phyloP scores from a whole-genome alignment of 2,113 vertebrate species.

The Oceanites oceanicus region DNA sequence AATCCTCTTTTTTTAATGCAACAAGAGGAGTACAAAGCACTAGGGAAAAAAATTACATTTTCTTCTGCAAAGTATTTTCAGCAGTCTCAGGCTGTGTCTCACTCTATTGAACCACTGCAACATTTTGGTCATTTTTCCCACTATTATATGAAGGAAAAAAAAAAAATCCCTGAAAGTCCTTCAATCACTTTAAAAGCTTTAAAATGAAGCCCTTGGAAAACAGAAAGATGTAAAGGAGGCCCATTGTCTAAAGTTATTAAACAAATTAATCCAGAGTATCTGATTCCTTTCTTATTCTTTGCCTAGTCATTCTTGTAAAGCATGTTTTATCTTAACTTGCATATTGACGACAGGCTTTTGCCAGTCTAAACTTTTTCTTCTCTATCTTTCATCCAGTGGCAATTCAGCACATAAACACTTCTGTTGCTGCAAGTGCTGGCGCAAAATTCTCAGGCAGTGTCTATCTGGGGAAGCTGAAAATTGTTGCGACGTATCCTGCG shows the following conservation, averaged over 20 bases:
- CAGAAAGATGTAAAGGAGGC: background rate
- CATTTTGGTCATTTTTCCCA: background rate
- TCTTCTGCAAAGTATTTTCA: background rate
- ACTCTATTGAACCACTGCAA: background rate
- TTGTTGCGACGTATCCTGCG: background rate
- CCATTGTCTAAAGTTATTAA: background rate
- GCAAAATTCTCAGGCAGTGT: background rate
- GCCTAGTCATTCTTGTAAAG: background rate
- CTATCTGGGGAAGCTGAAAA: background rate
- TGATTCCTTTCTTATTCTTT: background rate
- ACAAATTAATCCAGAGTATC: background rate
- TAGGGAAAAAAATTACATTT: fast-evolving
- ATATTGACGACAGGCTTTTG: background rate
- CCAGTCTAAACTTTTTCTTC: background rate
- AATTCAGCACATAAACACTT: background rate
- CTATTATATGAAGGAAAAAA: background rate
- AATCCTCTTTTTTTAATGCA: background rate
- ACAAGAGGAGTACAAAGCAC: background rate
- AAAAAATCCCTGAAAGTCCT: background rate
- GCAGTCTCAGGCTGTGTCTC: background rate
- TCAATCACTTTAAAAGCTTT: background rate
- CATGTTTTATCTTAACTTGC: background rate
- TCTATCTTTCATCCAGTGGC: background rate
- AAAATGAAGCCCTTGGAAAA: background rate
- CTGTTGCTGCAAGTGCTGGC: background rate